Base-by-base conservation (phyloP, 2,888 invertebrate genomes). In the Ennomos fuscantarius region DNA sequence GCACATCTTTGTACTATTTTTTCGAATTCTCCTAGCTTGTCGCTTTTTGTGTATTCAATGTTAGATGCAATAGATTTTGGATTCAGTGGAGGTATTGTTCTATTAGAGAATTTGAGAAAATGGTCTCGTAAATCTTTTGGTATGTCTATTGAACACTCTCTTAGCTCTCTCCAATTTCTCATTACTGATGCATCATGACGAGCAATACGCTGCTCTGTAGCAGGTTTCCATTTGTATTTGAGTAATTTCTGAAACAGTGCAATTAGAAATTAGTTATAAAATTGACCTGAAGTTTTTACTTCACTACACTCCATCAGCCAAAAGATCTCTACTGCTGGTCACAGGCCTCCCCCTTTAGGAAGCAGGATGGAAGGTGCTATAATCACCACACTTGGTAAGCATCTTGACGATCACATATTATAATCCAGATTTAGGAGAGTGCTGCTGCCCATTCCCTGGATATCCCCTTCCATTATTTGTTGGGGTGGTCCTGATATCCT, bases 81-180 rank as follows among this genome's bases (percentile, higher is more conserved):
- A 36, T 74, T 82, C 9, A 91, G 62, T 3, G 91, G 89, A 50
- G 89, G 88, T 63, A 94, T 92, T 1, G 84, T 81, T 73, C 96
- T 89, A 2, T 93, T 75, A 1, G 94, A 93, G 72, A 96, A 97
- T 76, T 95, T 95, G 0, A 92, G 76, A 42, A 96, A 90, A 81
- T 96, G 96, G 63, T 93, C 75, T 42, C 79, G 74, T 15, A 96
- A 63, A 1, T 89, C 78, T 13, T 87, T 72, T 33, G 91, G 73
- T 60, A 92, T 86, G 46, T 90, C 79, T 10, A 95, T 68, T 60
- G 93, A 82, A 8, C 94, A 94, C 33, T 92, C 82, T 63, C 93
- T 93, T 8, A 96, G 92, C 62, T 93, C 85, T 52, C 92, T 86
- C 97, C 97, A 97, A 81, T 97, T 96, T 63, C 93, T 86, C 73